Evolutionary conservation across 2,797 vertebrate genomes (phyloP).

Genomic region (Botia kubotai): DNA sequence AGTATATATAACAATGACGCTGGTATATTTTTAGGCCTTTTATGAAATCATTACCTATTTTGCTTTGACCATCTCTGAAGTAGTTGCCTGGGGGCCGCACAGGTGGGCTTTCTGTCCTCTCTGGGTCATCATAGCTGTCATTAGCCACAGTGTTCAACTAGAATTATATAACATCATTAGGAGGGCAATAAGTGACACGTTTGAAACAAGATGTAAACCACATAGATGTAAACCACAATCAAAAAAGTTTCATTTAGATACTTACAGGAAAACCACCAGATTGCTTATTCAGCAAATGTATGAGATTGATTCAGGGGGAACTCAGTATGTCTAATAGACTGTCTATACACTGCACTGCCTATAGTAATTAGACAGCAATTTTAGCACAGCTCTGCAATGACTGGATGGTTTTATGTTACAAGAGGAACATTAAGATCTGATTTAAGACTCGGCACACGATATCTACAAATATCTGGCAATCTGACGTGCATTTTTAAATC

Average conservation of each 20-base stretch:
- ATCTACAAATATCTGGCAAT: neutral
- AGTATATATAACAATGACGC: neutral
- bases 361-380: neutral
- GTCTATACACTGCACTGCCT: neutral
- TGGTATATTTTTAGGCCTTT: neutral
- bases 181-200: neutral
- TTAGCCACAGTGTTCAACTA: neutral
- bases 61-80: slow-evolving; percentile 13
- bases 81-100: neutral
- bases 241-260: neutral
- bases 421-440: neutral
- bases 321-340: neutral
- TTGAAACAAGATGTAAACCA: neutral
- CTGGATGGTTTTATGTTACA: neutral
- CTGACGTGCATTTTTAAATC: neutral
- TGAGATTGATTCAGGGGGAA: neutral
- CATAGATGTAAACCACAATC: neutral
- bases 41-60: neutral
- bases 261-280: neutral
- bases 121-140: neutral
- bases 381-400: slow-evolving; percentile 15
- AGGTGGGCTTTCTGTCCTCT: neutral
- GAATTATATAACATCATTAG: neutral
- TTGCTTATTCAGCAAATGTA: neutral
- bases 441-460: neutral